Evolutionary conservation across 2,888 invertebrate species (phyloP).

Genomic region (Oligia latruncula): DNA sequence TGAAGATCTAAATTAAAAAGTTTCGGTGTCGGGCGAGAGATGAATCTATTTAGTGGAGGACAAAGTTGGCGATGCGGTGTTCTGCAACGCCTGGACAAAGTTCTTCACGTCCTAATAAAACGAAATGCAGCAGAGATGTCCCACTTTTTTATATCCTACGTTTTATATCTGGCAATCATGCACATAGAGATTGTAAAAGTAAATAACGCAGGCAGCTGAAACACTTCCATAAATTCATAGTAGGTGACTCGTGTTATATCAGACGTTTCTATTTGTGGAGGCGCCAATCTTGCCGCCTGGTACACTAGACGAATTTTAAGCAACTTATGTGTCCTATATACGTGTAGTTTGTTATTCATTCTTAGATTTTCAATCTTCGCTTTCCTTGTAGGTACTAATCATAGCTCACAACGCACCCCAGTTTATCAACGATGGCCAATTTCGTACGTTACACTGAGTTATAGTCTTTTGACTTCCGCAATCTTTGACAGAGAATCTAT

Average conservation of each 20-base stretch:
- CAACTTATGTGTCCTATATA: constrained; percentile 1
- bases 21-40: constrained; percentile 66
- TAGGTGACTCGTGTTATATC: constrained; percentile 17
- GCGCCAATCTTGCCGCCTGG: constrained; percentile 31
- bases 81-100: constrained; percentile 55
- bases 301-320: constrained; percentile 38
- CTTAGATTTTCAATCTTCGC: constrained; percentile 10
- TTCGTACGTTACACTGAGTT: constrained; percentile 35
- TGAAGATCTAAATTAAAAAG: constrained; percentile 73
- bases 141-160: constrained; percentile 47
- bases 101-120: constrained; percentile 58
- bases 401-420: constrained; percentile 23
- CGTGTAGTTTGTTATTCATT: constrained; percentile 11
- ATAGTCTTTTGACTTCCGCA: constrained; percentile 29
- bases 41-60: constrained; percentile 71
- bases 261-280: constrained; percentile 41
- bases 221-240: constrained; percentile 51
- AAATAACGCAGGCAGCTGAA: constrained; percentile 29
- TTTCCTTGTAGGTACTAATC: constrained; percentile 15
- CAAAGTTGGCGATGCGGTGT: constrained; percentile 67
- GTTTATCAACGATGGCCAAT: constrained; percentile 32
- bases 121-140: constrained; percentile 55
- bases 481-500: constrained; percentile 41
- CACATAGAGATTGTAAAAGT: constrained; percentile 11
- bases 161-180: constrained; percentile 12